phyloP scores from a whole-genome alignment of 2,888 invertebrate species.

The Athalia rosae region DNA sequence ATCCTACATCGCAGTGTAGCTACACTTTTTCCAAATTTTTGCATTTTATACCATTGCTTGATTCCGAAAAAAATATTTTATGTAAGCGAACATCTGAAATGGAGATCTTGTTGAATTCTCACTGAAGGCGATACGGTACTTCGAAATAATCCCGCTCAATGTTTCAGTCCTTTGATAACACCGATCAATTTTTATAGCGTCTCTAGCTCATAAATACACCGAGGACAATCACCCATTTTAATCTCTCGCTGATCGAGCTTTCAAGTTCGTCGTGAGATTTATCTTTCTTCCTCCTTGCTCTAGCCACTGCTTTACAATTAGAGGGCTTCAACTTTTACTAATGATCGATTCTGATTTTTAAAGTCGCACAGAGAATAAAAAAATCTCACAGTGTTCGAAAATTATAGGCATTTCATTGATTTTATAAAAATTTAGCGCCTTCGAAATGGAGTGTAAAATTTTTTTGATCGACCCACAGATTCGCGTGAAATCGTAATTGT shows the following conservation, averaged over 20 bases:
- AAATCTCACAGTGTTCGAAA: too few relatives aligned
- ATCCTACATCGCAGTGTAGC: conserved; percentile 16
- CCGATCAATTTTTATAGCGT: background rate
- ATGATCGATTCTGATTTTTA: too few relatives aligned
- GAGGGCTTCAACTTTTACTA: too few relatives aligned
- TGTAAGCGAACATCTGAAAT: background rate
- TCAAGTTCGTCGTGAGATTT: background rate
- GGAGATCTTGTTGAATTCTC: too few relatives aligned
- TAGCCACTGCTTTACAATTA: background rate
- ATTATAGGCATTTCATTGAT: too few relatives aligned
- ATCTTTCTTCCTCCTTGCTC: background rate
- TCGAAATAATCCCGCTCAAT: background rate
- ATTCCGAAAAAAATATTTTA: conserved; percentile 28
- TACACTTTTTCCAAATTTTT: conserved; percentile 24
- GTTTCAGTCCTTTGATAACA: background rate
- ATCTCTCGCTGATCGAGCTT: conserved; percentile 12
- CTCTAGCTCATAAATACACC: conserved; percentile 9
- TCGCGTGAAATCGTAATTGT: too few relatives aligned
- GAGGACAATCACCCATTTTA: conserved; percentile 35
- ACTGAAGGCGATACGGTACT: too few relatives aligned
- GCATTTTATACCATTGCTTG: conserved; percentile 35
- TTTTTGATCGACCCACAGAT: too few relatives aligned
- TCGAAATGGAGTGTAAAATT: too few relatives aligned
- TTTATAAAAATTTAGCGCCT: too few relatives aligned
- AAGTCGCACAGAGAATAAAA: too few relatives aligned